Base-by-base conservation (phyloP, 1,140 invertebrate species). In the Teleogryllus occipitalis region DNA sequence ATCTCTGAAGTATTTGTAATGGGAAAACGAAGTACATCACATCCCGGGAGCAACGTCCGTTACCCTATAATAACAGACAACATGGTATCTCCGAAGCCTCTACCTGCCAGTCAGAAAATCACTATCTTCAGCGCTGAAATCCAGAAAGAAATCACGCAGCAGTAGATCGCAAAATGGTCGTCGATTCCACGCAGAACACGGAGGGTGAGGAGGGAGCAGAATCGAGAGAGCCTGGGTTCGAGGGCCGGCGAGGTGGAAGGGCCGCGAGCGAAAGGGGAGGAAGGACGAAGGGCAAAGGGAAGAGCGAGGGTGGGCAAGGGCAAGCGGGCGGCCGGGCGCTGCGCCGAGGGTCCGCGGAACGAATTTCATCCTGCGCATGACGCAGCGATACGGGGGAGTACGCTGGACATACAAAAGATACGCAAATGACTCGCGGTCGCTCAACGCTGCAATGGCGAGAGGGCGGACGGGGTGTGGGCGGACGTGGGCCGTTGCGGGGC, bases 291-390 rank as follows among this genome's bases (percentile, higher is more conserved):
- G 54, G 54, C 10, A 65, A 65, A 18, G 18, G 54, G 54, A 65
- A 65, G 18, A 65, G 54, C 27, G 27, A 39, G 27, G 27, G 27
- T 39, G 27, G 27, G 27, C 27, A 39, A 65, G 54, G 54, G 54
- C 54, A 65, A 65, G 54, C 10, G 54, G 54, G 54, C 7, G 54
- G 18, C 54, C 54, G 54, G 54, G 10, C 54, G 54, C 54, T 18
- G 7, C 54, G 54, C 54, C 10, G 54, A 65, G 54, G 54, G 54
- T 10, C 54, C 54, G 54, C 18, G 54, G 54, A 65, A 65, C 54
- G 54, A 65, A 65, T 65, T 65, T 65, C 54, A 65, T 65, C 54
- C 54, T 65, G 54, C 54, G 54, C 54, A 65, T 65, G 54, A 65
- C 54, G 54, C 54, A 65, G 54, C 54, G 54, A 65, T 65, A 65